These are phyloP conservation scores for Campylomormyrus numenius DNA, from an alignment of 2,113 vertebrate genomes.

Conservation along the genomic window DNA sequence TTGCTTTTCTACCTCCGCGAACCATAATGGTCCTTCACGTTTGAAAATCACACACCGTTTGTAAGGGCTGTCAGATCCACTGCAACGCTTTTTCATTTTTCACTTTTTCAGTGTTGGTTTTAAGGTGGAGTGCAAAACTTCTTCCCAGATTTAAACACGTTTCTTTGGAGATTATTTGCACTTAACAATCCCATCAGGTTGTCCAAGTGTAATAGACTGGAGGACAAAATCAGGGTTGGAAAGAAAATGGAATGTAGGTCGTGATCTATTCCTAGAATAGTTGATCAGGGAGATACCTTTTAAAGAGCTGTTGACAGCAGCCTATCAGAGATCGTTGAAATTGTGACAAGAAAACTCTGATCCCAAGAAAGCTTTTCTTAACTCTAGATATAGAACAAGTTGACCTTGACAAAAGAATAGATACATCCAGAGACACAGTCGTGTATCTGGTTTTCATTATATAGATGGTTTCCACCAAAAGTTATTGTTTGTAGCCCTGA, in stretches of 20 bases:
- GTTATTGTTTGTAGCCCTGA: neutral
- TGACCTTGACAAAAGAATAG: neutral
- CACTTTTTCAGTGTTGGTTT: neutral
- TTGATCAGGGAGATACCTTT: neutral
- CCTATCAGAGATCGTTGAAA: neutral
- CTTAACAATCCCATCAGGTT: neutral
- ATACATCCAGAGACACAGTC: neutral
- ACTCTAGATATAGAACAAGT: neutral
- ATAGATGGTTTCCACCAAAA: neutral
- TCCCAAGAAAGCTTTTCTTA: neutral
- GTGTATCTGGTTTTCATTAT: neutral
- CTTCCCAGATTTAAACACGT: neutral
- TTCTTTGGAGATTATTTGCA: neutral
- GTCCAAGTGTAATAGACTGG: neutral
- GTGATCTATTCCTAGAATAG: neutral
- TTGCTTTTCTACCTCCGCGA: neutral
- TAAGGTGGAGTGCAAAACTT: neutral
- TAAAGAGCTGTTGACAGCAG: slow-evolving; percentile 3
- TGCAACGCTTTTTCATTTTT: neutral
- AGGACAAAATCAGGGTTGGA: slow-evolving; percentile 9
- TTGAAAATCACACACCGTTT: neutral
- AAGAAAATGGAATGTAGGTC: neutral
- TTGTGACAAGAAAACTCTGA: neutral
- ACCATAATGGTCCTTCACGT: neutral
- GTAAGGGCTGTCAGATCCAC: neutral